Evolutionary conservation across 1,140 invertebrate genomes (phyloP).

Genomic region (Megathymus violae): DNA sequence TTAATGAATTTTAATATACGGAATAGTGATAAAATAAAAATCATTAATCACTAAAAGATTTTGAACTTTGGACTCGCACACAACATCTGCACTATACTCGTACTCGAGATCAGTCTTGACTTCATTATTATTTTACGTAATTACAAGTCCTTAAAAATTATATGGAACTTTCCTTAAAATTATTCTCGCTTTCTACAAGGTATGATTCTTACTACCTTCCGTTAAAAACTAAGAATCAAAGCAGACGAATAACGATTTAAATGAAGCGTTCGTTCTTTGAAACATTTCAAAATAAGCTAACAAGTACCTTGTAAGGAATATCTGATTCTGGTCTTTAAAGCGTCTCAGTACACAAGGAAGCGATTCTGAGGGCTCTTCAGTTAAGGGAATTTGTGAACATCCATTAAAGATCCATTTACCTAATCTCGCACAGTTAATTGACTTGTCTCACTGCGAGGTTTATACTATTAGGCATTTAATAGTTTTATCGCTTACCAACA

Average conservation of each 20-base stretch:
- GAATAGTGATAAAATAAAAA: too few species aligned
- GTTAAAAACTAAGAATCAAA: constrained; percentile 14
- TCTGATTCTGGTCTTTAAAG: constrained; percentile 16
- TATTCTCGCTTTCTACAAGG: too few species aligned
- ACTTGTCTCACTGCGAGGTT: constrained; percentile 15
- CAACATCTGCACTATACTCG: too few species aligned
- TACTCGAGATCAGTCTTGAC: too few species aligned
- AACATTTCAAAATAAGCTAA: constrained; percentile 17
- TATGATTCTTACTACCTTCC: not conserved
- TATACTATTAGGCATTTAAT: too few species aligned
- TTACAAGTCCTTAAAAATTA: too few species aligned
- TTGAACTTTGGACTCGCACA: too few species aligned
- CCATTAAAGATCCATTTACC: constrained; percentile 51
- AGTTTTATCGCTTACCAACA: too few species aligned
- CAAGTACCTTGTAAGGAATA: constrained; percentile 19
- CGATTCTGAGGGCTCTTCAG: constrained; percentile 34
- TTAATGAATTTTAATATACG: too few species aligned
- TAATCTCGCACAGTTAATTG: constrained; percentile 49
- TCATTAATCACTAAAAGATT: too few species aligned
- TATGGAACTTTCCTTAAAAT: too few species aligned
- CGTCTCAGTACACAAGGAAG: constrained; percentile 21
- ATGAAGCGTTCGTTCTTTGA: constrained; percentile 10
- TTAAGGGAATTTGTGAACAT: constrained; percentile 52
- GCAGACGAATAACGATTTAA: constrained; percentile 7
- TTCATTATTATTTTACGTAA: too few species aligned